Percentiles rank a stretch among this genome's conserved stretches.
phyloP scores from a whole-genome alignment of 1,140 invertebrate species.

The Aphaenogaster floridana region DNA sequence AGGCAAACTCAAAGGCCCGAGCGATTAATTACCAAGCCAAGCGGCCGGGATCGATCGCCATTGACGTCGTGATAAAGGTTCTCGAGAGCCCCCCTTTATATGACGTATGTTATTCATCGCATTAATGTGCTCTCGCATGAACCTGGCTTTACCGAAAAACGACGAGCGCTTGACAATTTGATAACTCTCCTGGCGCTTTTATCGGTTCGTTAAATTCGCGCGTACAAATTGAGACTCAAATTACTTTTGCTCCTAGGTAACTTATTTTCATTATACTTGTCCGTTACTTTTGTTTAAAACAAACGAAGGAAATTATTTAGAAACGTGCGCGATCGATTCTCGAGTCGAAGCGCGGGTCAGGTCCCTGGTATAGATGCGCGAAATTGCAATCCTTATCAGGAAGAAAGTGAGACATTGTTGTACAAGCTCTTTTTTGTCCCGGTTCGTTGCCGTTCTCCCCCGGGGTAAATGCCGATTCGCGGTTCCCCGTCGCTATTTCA shows the following conservation, averaged over 20 bases:
- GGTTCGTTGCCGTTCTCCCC: constrained; percentile 11
- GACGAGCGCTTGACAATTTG: constrained; percentile 23
- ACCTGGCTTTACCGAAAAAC: constrained; percentile 27
- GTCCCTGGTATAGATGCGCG: not conserved
- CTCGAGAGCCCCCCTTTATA: constrained; percentile 42
- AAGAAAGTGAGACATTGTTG: constrained; percentile 50
- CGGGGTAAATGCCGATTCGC: constrained; percentile 53
- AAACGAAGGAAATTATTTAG: constrained; percentile 9
- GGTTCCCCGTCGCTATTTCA: constrained; percentile 64
- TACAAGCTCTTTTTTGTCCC: constrained; percentile 35
- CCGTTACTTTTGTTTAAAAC: not conserved
- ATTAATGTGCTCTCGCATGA: constrained; percentile 46
- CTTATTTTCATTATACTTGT: constrained; percentile 13
- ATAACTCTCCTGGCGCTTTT: constrained; percentile 25
- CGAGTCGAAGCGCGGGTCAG: not conserved
- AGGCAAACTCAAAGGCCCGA: constrained; percentile 52
- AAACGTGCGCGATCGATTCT: not conserved
- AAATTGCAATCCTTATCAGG: constrained; percentile 52
- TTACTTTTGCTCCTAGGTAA: not conserved
- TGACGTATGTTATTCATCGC: constrained; percentile 56
- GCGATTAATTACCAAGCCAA: constrained; percentile 58
- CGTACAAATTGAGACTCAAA: constrained; percentile 28
- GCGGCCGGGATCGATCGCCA: constrained; percentile 49
- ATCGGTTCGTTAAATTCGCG: constrained; percentile 16
- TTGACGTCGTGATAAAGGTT: constrained; percentile 53